Conservation (phyloP, 1,140 invertebrate species). For the Caenorhabditis inopinata region DNA sequence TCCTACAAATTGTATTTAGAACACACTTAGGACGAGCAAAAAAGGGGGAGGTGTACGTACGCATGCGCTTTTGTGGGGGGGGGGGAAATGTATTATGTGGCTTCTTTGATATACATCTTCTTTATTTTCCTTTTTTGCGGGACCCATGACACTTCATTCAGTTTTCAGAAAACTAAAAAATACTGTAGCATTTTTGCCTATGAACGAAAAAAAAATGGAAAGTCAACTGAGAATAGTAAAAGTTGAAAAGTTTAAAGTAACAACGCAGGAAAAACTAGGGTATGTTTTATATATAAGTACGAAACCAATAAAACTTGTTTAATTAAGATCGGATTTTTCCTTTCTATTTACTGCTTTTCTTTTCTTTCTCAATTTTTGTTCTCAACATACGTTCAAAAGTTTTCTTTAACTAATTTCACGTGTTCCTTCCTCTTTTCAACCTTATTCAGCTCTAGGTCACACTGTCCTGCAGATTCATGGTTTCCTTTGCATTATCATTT, state of each 20-base stretch:
- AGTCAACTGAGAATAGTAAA: no score
- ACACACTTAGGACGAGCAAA: conserved; percentile 12
- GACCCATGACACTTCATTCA: no score
- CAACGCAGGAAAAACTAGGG: no score
- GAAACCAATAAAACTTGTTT: no score
- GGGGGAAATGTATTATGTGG: conserved; percentile 20
- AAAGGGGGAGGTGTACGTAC: not conserved
- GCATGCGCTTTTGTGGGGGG: not conserved
- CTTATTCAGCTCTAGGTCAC: not conserved
- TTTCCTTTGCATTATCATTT: not conserved
- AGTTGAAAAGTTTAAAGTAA: no score
- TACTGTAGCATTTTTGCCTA: no score
- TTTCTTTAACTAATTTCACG: not conserved
- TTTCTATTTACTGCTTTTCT: not conserved
- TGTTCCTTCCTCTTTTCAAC: not conserved
- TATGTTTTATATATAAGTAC: no score
- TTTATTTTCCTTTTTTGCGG: not conserved
- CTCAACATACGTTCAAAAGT: not conserved
- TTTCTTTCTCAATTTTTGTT: not conserved
- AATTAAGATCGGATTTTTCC: no score
- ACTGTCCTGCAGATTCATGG: not conserved
- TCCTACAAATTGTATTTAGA: conserved; percentile 28
- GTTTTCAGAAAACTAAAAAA: no score
- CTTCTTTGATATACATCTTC: conserved; percentile 23
- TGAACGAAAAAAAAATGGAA: no score